Conservation (phyloP, 2,113 vertebrate genomes). For the Uria aalge region DNA sequence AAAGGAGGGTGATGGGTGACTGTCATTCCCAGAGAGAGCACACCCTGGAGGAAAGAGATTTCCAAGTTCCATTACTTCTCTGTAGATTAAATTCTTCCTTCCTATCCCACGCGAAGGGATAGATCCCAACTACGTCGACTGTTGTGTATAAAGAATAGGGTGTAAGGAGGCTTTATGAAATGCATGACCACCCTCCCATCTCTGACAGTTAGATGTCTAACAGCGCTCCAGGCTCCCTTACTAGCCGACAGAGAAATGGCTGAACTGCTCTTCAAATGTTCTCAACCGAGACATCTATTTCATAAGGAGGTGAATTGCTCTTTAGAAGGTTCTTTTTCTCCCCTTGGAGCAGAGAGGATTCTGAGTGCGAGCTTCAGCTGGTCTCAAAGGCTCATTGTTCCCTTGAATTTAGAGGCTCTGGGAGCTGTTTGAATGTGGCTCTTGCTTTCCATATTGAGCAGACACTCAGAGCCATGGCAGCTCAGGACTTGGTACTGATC, state of each 20-base stretch:
- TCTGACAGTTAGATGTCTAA: not conserved
- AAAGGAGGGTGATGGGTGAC: not conserved
- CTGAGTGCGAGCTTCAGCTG: not conserved
- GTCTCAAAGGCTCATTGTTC: conserved; percentile 40
- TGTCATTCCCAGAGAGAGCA: not conserved
- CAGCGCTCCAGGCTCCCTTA: not conserved
- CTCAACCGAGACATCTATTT: not conserved
- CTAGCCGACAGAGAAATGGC: not conserved
- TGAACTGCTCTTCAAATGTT: not conserved
- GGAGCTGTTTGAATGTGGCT: not conserved
- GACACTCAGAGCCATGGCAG: not conserved
- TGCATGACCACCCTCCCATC: not conserved
- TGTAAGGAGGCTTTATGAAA: not conserved
- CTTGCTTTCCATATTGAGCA: not conserved
- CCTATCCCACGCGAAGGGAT: not conserved
- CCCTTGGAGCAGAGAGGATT: not conserved
- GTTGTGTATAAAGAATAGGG: not conserved
- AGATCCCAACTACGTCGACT: not conserved
- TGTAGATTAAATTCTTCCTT: not conserved
- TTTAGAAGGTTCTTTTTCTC: not conserved
- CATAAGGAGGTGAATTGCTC: not conserved
- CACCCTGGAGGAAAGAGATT: not conserved
- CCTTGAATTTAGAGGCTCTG: not conserved
- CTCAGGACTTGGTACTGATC: not conserved
- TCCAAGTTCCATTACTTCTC: not conserved